Conservation (phyloP, 1,140 invertebrate genomes). For the Glomeris maerens region DNA sequence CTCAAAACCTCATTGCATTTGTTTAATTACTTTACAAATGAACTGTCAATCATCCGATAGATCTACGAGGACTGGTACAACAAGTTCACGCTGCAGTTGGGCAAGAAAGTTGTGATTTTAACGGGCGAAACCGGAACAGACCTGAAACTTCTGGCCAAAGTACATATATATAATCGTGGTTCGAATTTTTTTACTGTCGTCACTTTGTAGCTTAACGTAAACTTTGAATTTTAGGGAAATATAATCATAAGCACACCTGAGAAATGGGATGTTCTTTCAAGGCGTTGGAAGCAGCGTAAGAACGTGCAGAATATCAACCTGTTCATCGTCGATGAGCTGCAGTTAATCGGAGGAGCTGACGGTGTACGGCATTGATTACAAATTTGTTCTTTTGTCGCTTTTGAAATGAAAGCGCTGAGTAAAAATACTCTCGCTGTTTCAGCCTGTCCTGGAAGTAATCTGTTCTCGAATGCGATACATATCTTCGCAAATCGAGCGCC, state of each 20-base stretch:
- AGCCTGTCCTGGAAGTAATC: slow-evolving; percentile 86
- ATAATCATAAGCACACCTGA: slow-evolving; percentile 93
- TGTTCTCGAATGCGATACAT: slow-evolving; percentile 97
- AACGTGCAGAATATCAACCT: slow-evolving; percentile 94
- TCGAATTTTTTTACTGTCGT: slow-evolving; percentile 3
- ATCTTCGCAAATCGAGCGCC: slow-evolving; percentile 83
- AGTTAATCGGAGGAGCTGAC: slow-evolving; percentile 44
- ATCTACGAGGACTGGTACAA: slow-evolving; percentile 78
- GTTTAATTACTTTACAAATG: background rate
- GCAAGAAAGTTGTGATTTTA: slow-evolving; percentile 75
- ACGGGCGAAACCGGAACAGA: slow-evolving; percentile 97
- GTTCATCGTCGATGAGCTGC: slow-evolving; percentile 97
- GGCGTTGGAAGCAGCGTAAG: slow-evolving; percentile 96
- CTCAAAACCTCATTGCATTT: slow-evolving; percentile 1
- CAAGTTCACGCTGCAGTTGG: slow-evolving; percentile 67
- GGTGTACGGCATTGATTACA: slow-evolving; percentile 27
- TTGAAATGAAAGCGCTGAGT: background rate
- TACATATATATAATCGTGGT: slow-evolving; percentile 17
- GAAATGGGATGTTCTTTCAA: slow-evolving; percentile 95
- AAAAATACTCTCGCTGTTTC: background rate
- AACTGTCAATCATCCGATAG: slow-evolving; percentile 21
- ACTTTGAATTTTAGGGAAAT: slow-evolving; percentile 44
- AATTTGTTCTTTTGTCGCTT: slow-evolving; percentile 7
- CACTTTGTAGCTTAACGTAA: slow-evolving; percentile 1
- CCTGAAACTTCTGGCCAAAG: slow-evolving; percentile 58